Conservation (phyloP, 1,140 invertebrate genomes). For the Aricia agestis region DNA sequence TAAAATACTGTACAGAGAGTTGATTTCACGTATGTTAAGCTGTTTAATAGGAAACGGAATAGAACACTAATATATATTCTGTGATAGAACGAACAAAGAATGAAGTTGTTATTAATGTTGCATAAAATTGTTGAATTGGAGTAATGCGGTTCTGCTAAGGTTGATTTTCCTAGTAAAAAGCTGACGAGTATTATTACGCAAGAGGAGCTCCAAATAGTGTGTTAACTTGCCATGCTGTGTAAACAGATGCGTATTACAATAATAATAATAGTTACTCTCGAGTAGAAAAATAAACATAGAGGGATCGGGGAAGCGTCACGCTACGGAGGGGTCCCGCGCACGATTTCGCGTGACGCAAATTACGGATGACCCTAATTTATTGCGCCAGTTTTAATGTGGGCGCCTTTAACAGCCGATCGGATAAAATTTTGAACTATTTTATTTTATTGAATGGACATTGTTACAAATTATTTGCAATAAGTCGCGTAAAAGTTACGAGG, state of each 20-base stretch:
- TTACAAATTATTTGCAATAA: too few species aligned
- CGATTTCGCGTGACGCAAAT: not conserved
- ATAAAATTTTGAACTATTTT: not conserved
- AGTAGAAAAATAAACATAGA: not conserved
- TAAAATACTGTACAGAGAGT: too few species aligned
- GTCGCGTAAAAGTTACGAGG: too few species aligned
- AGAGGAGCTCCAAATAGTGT: not conserved
- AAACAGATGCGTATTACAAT: conserved; percentile 1
- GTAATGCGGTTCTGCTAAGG: too few species aligned
- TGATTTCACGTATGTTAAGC: too few species aligned
- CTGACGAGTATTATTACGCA: not conserved
- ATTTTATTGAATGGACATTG: too few species aligned
- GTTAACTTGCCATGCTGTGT: not conserved
- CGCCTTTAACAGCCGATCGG: not conserved
- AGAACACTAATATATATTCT: too few species aligned
- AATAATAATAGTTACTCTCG: not conserved
- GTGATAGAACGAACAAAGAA: too few species aligned
- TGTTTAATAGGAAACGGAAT: too few species aligned
- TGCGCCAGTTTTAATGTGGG: not conserved
- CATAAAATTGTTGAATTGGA: too few species aligned
- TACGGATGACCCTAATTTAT: not conserved
- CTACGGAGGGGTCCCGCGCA: not conserved
- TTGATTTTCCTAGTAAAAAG: too few species aligned
- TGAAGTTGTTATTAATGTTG: too few species aligned
- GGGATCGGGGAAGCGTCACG: not conserved